Evolutionary conservation across 2,797 vertebrate species (phyloP).

Genomic region (Cynopterus sphinx): DNA sequence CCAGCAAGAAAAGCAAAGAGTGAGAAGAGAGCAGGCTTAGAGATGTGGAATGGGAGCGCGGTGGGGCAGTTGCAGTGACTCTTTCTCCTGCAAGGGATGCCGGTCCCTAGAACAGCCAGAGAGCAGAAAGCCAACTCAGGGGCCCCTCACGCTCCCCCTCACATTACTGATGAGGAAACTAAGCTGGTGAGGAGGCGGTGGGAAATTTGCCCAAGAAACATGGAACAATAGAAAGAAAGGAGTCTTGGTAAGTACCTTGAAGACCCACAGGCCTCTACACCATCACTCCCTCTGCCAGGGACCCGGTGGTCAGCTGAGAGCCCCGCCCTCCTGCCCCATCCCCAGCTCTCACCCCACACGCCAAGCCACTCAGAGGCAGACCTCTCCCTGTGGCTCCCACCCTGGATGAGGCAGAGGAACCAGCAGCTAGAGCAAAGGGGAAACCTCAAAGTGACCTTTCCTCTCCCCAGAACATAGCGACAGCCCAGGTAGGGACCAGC

Average conservation of each 20-base stretch:
- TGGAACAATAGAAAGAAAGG: background rate
- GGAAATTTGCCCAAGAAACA: background rate
- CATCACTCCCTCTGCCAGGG: background rate
- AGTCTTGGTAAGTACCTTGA: background rate
- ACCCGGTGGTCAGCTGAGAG: background rate
- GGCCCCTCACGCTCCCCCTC: background rate
- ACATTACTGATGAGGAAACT: background rate
- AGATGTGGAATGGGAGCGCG: background rate
- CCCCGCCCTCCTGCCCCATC: background rate
- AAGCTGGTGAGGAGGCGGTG: background rate
- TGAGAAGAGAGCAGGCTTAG: accelerated
- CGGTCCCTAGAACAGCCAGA: background rate
- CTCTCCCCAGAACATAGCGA: slow-evolving; percentile 70
- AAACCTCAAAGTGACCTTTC: slow-evolving; percentile 84
- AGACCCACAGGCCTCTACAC: background rate
- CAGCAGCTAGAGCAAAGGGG: slow-evolving; percentile 7
- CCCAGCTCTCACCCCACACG: background rate
- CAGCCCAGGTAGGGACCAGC: slow-evolving; percentile 24
- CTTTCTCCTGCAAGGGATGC: no score
- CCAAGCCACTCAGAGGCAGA: background rate
- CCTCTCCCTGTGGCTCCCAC: background rate
- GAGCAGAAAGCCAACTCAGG: no score
- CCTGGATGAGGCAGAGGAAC: background rate
- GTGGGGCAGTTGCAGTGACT: background rate
- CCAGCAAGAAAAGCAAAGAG: background rate